phyloP scores from a whole-genome alignment of 2,888 invertebrate species.

The Hydrotaea cyrtoneurina region DNA sequence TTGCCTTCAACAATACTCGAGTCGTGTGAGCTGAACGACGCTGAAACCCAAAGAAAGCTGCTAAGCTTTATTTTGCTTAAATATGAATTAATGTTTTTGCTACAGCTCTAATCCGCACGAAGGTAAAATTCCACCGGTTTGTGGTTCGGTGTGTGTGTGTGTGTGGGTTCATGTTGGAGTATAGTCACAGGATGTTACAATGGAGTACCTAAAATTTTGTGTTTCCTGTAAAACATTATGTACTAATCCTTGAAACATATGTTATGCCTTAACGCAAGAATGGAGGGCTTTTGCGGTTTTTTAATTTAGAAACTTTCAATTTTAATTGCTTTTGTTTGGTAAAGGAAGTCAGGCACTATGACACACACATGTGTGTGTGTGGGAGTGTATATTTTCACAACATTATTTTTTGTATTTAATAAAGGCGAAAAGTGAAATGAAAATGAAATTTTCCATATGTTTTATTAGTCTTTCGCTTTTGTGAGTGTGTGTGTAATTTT shows the following conservation, averaged over 20 bases:
- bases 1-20: background rate
- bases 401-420: slow-evolving; percentile 7
- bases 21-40: slow-evolving; percentile 9
- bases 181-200: slow-evolving; percentile 21
- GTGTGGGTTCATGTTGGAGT: background rate
- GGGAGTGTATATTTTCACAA: background rate
- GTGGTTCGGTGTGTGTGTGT: background rate
- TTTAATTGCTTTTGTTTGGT: slow-evolving; percentile 57
- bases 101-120: slow-evolving; percentile 24
- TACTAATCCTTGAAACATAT: slow-evolving; percentile 51
- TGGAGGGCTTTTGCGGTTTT: slow-evolving; percentile 47
- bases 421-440: slow-evolving; percentile 33
- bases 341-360: slow-evolving; percentile 14
- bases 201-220: slow-evolving; percentile 29
- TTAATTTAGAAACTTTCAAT: slow-evolving; percentile 57
- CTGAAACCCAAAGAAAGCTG: slow-evolving; percentile 34
- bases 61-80: slow-evolving; percentile 27
- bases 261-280: slow-evolving; percentile 37
- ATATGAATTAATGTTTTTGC: slow-evolving; percentile 45
- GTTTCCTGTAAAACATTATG: slow-evolving; percentile 23
- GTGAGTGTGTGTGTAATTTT: background rate
- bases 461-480: slow-evolving; percentile 14
- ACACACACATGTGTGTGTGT: background rate
- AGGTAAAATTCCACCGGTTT: background rate
- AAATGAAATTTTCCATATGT: slow-evolving; percentile 40